phyloP scores from a whole-genome alignment of 2,797 vertebrate species.

The Hylomyscus alleni region DNA sequence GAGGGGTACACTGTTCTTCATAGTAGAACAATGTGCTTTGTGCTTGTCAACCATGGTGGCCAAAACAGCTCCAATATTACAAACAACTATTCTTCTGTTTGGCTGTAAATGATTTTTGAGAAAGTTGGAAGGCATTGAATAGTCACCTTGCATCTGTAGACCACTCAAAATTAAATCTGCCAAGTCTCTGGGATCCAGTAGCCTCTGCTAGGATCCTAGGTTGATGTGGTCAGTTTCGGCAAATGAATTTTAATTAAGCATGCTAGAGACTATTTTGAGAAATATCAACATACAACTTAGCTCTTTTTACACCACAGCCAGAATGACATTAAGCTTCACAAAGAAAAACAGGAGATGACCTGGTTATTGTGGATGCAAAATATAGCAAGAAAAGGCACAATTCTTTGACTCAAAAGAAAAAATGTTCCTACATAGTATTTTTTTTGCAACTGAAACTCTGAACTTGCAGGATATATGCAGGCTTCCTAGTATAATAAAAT shows the following conservation, averaged over 20 bases:
- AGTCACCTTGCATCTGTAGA: not conserved
- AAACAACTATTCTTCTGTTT: not conserved
- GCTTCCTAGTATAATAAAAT: conserved; percentile 83
- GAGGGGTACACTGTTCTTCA: not conserved
- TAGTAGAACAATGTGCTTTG: not conserved
- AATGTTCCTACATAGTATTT: conserved; percentile 75
- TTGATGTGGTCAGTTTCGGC: not conserved
- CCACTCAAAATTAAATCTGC: conserved; percentile 1
- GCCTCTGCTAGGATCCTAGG: not conserved
- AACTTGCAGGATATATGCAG: conserved; percentile 82
- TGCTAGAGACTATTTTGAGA: conserved; percentile 40
- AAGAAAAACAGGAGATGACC: conserved; percentile 46
- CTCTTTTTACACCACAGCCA: conserved; percentile 55
- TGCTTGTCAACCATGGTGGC: not conserved
- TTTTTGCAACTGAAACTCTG: conserved; percentile 84
- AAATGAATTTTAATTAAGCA: conserved; percentile 28
- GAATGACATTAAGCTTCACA: conserved; percentile 64
- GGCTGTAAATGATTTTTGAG: conserved; percentile 5
- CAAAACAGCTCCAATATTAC: not conserved
- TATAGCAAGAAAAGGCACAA: conserved; percentile 77
- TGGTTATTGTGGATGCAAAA: conserved; percentile 77
- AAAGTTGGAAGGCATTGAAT: not conserved
- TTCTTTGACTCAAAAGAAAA: conserved; percentile 85
- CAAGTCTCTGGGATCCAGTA: not conserved
- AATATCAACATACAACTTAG: conserved; percentile 44